Conservation (phyloP, 2,113 vertebrate genomes). For the Rhinogobius similis region DNA sequence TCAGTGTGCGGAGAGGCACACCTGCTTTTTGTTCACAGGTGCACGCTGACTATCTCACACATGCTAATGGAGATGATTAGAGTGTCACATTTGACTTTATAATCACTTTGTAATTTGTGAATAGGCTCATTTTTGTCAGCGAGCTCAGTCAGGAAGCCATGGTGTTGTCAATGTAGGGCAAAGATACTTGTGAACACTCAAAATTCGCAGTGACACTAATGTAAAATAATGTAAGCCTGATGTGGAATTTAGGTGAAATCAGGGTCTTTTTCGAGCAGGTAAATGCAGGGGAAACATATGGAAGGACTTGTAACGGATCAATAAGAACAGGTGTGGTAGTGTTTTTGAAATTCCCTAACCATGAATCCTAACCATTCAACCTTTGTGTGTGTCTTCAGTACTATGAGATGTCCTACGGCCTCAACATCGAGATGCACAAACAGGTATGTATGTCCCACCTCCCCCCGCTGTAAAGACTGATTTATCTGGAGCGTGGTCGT, state of each 20-base stretch:
- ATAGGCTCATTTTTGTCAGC: neutral
- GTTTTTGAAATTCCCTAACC: slow-evolving; percentile 60
- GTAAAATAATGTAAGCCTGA: neutral
- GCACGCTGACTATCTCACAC: neutral
- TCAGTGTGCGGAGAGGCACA: neutral
- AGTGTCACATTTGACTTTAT: slow-evolving; percentile 14
- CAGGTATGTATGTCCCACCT: slow-evolving; percentile 59
- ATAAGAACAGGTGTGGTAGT: slow-evolving; percentile 3
- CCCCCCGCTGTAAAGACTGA: slow-evolving; percentile 27
- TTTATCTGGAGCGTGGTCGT: slow-evolving; percentile 51
- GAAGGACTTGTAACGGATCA: slow-evolving; percentile 1
- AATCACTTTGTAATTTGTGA: slow-evolving; percentile 13
- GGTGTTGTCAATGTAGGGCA: neutral
- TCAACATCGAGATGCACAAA: slow-evolving; percentile 79
- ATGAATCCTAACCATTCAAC: slow-evolving; percentile 80
- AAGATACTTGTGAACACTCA: neutral
- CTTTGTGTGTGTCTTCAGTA: slow-evolving; percentile 77
- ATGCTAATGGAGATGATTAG: slow-evolving; percentile 9
- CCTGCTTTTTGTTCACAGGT: slow-evolving; percentile 7
- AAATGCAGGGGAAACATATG: neutral
- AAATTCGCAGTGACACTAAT: neutral
- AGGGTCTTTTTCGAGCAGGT: neutral
- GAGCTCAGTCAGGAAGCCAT: neutral
- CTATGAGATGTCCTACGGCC: slow-evolving; percentile 76
- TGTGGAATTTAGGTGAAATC: neutral